Evolutionary conservation across 2,113 vertebrate genomes (phyloP).

Genomic region (Addax nasomaculatus): DNA sequence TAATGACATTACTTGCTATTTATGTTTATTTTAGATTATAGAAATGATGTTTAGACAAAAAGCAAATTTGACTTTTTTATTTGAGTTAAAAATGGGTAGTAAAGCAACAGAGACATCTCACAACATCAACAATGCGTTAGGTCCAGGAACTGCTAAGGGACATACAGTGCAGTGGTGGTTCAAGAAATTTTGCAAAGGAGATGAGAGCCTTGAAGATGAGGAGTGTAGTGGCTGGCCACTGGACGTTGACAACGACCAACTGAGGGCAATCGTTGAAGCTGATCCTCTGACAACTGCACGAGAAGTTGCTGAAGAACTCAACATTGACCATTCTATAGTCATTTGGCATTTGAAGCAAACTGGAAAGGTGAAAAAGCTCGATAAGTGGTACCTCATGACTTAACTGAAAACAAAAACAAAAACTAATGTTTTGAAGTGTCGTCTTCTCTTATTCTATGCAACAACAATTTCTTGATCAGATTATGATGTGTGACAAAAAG

Average conservation of each 20-base stretch:
- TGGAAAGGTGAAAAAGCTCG: background rate
- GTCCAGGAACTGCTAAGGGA: background rate
- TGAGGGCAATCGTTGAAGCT: background rate
- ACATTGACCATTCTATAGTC: background rate
- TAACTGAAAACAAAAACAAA: background rate
- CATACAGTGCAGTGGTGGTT: background rate
- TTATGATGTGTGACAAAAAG: background rate
- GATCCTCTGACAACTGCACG: background rate
- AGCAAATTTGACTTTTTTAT: background rate
- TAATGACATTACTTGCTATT: background rate
- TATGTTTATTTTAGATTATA: background rate
- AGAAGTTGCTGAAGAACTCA: background rate
- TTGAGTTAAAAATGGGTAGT: background rate
- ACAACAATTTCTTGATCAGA: background rate
- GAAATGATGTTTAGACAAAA: background rate
- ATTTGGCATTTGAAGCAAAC: background rate
- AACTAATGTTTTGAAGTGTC: background rate
- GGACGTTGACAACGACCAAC: background rate
- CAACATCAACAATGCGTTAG: background rate
- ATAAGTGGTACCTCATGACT: background rate
- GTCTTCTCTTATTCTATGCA: background rate
- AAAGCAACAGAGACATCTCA: background rate
- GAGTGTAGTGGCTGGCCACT: background rate
- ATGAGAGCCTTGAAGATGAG: background rate
- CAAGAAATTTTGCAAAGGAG: background rate